Evolutionary conservation across 2,113 vertebrate genomes (phyloP), one percentile per base, ranked within the genome.

Genomic region (Calyptomena viridis): DNA sequence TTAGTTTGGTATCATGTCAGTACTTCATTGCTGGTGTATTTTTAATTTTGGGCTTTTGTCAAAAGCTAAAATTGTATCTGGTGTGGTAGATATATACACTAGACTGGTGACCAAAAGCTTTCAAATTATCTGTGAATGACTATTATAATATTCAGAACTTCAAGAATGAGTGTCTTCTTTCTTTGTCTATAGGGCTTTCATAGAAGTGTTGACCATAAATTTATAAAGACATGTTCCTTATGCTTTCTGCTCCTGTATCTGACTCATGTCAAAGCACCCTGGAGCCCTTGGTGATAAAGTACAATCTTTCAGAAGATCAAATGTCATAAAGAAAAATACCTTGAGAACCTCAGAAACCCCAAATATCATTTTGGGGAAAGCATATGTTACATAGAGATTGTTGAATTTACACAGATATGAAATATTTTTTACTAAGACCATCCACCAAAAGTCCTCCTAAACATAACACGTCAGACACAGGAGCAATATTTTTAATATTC

Each of bases 1-100:
- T 52, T 44, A 17, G 8, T 93, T 66, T 66, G 42, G 6, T 66
- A 44, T 46, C 28, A 11, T 44, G 28, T 40, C 66, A 71, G 12
- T 49, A 55, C 20, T 18, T 63, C 15, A 49, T 11, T 6, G 33
- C 11, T 87, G 23, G 22, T 71, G 4, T 37, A 49, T 44, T 21
- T 60, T 69, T 79, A 68, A 55, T 86, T 80, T 63, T 30, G 42
- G 66, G 47, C 12, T 75, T 76, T 52, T 66, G 24, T 69, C 31
- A 85, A 82, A 66, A 60, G 71, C 39, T 52, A 72, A 33, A 21
- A 39, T n/a, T 6, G 4, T 18, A 78, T 55, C 30, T 20, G 75
- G 35, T 24, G 14, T 0, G 1, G 59, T n/a, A 56, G 15, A 33
- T 31, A 42, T 5, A 66, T 3, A 64, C 5, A 19, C 3, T 14